Conservation (phyloP, 2,113 vertebrate genomes). For the Corythoichthys intestinalis region DNA sequence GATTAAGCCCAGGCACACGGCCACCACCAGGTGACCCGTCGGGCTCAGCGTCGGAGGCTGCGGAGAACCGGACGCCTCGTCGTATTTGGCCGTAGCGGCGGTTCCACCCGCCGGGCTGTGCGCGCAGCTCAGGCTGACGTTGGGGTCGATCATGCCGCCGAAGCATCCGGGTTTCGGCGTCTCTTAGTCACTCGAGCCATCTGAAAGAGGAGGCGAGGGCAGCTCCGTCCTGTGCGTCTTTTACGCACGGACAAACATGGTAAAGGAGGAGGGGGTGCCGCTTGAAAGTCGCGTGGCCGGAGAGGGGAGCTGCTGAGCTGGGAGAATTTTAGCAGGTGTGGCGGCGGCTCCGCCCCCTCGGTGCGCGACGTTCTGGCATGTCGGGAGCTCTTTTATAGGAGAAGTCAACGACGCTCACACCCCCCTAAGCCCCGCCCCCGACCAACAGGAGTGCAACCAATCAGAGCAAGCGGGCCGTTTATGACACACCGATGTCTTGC, state of each 20-base stretch:
- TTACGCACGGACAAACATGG: not conserved
- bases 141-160: constrained; percentile 60
- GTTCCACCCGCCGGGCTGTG: constrained; percentile 40
- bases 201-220: not conserved
- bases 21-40: constrained; percentile 72
- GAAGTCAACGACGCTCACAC: too few relatives aligned
- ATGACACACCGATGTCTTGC: too few relatives aligned
- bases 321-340: not conserved
- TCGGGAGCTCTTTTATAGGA: constrained; percentile 55
- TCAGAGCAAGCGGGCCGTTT: not conserved
- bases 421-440: not conserved
- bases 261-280: not conserved
- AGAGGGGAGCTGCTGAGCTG: too few relatives aligned
- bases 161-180: constrained; percentile 21
- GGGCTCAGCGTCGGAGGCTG: constrained; percentile 51
- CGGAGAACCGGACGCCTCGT: constrained; percentile 30
- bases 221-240: not conserved
- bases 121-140: constrained; percentile 61
- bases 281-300: too few relatives aligned
- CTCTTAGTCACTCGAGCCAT: constrained; percentile 30
- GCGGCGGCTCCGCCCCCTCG: constrained; percentile 26
- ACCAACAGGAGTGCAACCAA: not conserved
- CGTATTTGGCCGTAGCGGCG: constrained; percentile 34
- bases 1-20: constrained; percentile 73
- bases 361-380: constrained; percentile 11